Percentiles rank a stretch among this genome's conserved stretches.
These are phyloP conservation scores for Xiphophorus couchianus DNA, from an alignment of 2,113 vertebrate genomes.

Conservation along the genomic window DNA sequence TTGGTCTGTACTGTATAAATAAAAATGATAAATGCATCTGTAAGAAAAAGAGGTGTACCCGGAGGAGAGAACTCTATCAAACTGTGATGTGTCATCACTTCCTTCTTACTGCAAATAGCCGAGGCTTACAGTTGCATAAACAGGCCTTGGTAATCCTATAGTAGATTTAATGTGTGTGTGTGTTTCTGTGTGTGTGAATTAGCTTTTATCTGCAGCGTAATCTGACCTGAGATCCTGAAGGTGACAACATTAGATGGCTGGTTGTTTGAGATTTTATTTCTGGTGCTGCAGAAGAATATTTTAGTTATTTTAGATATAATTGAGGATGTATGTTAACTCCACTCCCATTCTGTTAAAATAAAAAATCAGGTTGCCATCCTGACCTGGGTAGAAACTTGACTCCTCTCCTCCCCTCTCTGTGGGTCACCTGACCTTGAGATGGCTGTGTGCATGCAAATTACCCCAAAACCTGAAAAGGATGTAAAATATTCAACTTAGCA, in stretches of 20 bases:
- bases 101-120: conserved; percentile 72
- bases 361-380: background rate
- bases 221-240: conserved; percentile 48
- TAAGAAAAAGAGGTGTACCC: conserved; percentile 9
- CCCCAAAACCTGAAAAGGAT: background rate
- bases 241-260: background rate
- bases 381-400: background rate
- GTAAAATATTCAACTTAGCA: no score
- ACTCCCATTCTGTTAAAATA: background rate
- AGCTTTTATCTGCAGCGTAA: conserved; percentile 45
- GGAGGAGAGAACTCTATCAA: conserved; percentile 31
- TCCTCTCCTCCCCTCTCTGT: background rate
- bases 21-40: background rate
- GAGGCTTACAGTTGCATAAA: conserved; percentile 71
- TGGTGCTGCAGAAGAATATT: background rate
- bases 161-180: conserved; percentile 39
- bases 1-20: background rate
- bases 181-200: conserved; percentile 14
- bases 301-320: background rate
- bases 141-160: conserved; percentile 67
- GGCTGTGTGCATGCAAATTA: background rate
- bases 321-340: background rate
- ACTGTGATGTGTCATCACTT: conserved; percentile 60
- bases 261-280: background rate
- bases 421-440: background rate